Percentiles rank a stretch among this genome's conserved stretches.
Conservation (phyloP, 53 echinoderm and acorn worm genomes). For the Zoroaster sp. region DNA sequence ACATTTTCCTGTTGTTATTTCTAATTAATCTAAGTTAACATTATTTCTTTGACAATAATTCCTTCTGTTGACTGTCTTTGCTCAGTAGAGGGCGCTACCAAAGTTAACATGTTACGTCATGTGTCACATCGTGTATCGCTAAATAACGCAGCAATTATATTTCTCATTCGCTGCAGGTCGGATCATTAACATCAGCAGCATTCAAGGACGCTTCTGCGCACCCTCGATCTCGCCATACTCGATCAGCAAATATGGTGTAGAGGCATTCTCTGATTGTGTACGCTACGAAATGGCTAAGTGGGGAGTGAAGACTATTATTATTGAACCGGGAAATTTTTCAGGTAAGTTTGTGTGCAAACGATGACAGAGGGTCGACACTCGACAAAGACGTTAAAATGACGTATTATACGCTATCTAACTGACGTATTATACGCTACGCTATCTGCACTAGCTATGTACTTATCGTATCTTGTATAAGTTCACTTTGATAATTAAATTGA, state of each 20-base stretch:
- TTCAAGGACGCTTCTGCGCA: conserved; percentile 44
- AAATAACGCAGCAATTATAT: no score
- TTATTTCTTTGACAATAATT: no score
- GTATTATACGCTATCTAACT: no score
- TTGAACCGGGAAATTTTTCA: conserved; percentile 79
- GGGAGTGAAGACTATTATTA: conserved; percentile 62
- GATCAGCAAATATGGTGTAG: conserved; percentile 74
- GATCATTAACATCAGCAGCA: conserved; percentile 73
- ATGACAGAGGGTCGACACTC: no score
- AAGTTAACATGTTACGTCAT: no score
- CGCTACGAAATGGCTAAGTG: conserved; percentile 72
- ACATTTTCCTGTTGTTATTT: no score
- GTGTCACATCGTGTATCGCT: no score
- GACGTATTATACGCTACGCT: no score
- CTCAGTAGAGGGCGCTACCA: not conserved
- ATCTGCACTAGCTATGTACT: not conserved
- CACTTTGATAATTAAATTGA: not conserved
- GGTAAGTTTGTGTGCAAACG: no score
- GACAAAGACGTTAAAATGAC: no score
- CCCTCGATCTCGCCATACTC: conserved; percentile 55
- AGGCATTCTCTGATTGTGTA: conserved; percentile 66
- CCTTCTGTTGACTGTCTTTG: not conserved
- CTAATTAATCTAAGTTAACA: no score
- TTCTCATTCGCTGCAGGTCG: conserved; percentile 51
- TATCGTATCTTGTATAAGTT: not conserved